Evolutionary conservation across 2,113 vertebrate genomes (phyloP), one percentile per base, ranked within the genome.

Genomic region (Tachysurus fulvidraco): DNA sequence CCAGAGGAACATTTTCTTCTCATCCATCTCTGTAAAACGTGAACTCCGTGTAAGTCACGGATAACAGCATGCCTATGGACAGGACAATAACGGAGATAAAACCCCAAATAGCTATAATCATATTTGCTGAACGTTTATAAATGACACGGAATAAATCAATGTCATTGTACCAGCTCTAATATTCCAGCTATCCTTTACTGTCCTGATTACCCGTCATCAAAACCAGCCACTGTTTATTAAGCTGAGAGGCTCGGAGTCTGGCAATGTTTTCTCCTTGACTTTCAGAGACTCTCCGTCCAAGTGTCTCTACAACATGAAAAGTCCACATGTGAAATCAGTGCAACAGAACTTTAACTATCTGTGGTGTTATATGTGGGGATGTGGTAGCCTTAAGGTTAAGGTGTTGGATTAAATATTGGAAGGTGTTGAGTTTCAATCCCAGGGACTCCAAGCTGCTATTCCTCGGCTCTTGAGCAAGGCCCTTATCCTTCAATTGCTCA

Each of bases 241-340:
- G 28, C 46, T 5, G 16, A 62, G 16, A 23, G 7, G n/a, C 12
- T 60, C 4, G 4, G 36, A 78, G 2, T 30, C 52, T 19, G 16
- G n/a, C 3, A 14, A 25, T 1, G 21, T 21, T 74, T 17, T n/a
- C 30, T 60, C 25, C 1, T 16, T 8, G 36, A 28, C 73, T 78
- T 19, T 57, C 44, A 59, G 81, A 14, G 67, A 36, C 19, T 10
- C 36, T 4, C 10, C n/a, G 12, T 52, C 71, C 11, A 50, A 8
- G 21, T 67, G 71, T 60, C 36, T 60, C 52, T 69, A 64, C 41
- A 83, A 30, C 79, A 83, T 83, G 71, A 77, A 54, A 52, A 36
- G 21, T 28, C 65, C 30, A 23, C 41, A 62, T 65, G 59, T 36
- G 59, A 85, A 87, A 88, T 86, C 89, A 69, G 41, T 14, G 19